These are phyloP conservation scores for Drosophila nigromelanica DNA, from an alignment of 1,140 invertebrate genomes.

Conservation along the genomic window DNA sequence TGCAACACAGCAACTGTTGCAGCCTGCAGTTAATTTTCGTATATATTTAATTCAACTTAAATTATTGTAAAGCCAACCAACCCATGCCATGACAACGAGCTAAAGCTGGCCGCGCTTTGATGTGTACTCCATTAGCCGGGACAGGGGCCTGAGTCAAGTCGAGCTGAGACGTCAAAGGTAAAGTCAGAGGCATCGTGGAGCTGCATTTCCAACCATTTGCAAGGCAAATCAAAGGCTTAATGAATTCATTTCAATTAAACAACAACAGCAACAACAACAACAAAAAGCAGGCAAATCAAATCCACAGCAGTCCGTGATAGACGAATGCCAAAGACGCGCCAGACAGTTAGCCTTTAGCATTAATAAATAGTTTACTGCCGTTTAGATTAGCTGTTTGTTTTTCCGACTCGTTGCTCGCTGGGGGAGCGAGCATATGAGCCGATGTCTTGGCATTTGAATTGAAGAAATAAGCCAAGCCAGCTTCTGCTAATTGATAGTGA, in stretches of 20 bases:
- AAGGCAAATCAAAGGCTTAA: constrained; percentile 80
- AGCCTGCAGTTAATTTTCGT: constrained; percentile 73
- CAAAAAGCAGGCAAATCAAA: constrained; percentile 35
- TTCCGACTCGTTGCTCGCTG: constrained; percentile 18
- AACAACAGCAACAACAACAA: constrained; percentile 55
- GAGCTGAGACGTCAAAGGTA: constrained; percentile 61
- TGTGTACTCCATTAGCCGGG: constrained; percentile 52
- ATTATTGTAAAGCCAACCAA: constrained; percentile 63
- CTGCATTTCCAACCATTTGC: constrained; percentile 58
- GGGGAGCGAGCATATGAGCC: constrained; percentile 46
- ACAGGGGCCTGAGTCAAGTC: constrained; percentile 6
- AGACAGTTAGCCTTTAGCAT: constrained; percentile 60
- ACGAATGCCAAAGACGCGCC: constrained; percentile 50
- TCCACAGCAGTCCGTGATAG: constrained; percentile 59
- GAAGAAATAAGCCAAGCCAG: constrained; percentile 33
- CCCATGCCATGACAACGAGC: constrained; percentile 22
- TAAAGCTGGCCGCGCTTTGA: constrained; percentile 64
- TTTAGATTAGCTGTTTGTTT: constrained; percentile 44
- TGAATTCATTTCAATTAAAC: constrained; percentile 82
- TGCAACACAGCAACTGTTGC: constrained; percentile 24
- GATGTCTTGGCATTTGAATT: constrained; percentile 67
- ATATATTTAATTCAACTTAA: constrained; percentile 78
- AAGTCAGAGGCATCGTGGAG: constrained; percentile 30
- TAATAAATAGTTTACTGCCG: constrained; percentile 63
- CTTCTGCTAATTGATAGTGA: constrained; percentile 48